Conservation (phyloP, 2,113 vertebrate species). For the Lathamus discolor region DNA sequence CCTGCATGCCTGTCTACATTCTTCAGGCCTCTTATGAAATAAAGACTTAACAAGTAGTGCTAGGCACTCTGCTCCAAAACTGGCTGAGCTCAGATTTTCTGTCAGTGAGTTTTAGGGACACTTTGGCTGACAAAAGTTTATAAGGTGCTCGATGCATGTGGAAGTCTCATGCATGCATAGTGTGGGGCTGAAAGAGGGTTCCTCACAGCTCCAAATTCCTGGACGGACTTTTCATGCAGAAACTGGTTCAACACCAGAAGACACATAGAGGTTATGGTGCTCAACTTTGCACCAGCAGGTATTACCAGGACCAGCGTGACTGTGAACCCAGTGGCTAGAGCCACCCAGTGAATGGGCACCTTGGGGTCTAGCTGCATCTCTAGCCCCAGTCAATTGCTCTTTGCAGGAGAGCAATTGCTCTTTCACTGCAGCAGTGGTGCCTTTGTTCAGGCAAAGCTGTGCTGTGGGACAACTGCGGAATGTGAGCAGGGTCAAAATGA, state of each 20-base stretch:
- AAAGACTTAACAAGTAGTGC: neutral
- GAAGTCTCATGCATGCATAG: neutral
- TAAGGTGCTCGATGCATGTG: neutral
- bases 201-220: neutral
- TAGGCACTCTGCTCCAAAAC: neutral
- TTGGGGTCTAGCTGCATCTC: neutral
- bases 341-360: neutral
- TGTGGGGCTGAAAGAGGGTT: neutral
- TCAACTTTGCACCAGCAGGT: neutral
- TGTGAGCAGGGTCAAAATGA: neutral
- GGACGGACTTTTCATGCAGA: neutral
- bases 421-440: neutral
- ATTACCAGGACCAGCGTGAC: neutral
- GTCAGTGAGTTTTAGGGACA: neutral
- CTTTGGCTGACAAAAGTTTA: neutral
- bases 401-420: neutral
- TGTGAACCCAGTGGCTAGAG: neutral
- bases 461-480: neutral
- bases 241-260: neutral
- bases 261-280: neutral
- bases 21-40: neutral
- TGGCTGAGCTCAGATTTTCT: neutral
- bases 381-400: neutral
- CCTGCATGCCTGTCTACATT: neutral
- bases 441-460: neutral